A percentile compares a stretch with the other conserved stretches of the same genome.
Evolutionary conservation across 2,888 invertebrate species (phyloP).

Genomic region (Byasa hedistus): DNA sequence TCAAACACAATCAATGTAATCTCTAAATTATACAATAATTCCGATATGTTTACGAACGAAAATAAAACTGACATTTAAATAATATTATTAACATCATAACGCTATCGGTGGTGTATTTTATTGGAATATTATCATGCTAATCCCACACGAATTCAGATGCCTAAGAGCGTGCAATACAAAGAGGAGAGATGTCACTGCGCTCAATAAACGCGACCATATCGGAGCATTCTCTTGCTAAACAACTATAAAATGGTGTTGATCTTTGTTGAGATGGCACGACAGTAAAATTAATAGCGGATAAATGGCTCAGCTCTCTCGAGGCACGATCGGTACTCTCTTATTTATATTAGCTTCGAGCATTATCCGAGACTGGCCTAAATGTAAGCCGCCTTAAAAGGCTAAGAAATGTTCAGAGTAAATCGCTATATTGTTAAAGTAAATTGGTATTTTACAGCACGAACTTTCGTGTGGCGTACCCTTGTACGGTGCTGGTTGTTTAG

Average conservation of each 20-base stretch:
- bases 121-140: constrained; percentile 29
- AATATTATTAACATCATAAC: constrained; percentile 26
- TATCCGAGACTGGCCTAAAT: constrained; percentile 65
- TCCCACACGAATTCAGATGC: constrained; percentile 28
- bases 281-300: constrained; percentile 56
- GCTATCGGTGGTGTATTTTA: constrained; percentile 27
- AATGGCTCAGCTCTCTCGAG: constrained; percentile 44
- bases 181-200: constrained; percentile 29
- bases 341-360: constrained; percentile 57
- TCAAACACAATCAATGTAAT: not conserved
- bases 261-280: constrained; percentile 46
- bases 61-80: constrained; percentile 30
- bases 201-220: constrained; percentile 29
- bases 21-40: constrained; percentile 14
- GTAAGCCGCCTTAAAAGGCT: constrained; percentile 65
- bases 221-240: constrained; percentile 32
- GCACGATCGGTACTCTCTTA: constrained; percentile 43
- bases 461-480: constrained; percentile 62
- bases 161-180: constrained; percentile 29
- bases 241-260: constrained; percentile 39
- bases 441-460: constrained; percentile 74
- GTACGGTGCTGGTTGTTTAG: constrained; percentile 45
- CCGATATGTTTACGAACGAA: constrained; percentile 15
- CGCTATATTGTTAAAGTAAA: constrained; percentile 75
- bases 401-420: constrained; percentile 66